Conservation (phyloP, 1,140 invertebrate species). For the Thaumatotibia leucotreta region DNA sequence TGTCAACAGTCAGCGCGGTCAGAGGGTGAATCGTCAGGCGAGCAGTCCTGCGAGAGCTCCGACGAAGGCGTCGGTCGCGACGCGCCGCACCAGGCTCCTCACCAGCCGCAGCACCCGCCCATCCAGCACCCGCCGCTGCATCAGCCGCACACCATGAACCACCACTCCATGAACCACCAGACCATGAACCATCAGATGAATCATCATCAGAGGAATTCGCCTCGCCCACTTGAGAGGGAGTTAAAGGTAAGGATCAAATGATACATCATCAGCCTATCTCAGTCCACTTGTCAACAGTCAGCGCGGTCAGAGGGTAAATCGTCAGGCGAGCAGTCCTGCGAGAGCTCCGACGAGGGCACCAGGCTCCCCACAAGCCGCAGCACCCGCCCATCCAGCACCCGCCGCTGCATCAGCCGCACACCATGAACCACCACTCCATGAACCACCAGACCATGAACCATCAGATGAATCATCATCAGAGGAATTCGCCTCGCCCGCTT, state of each 20-base stretch:
- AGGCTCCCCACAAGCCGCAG: conserved; percentile 24
- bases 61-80: conserved; percentile 62
- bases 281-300: conserved; percentile 49
- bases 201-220: conserved; percentile 57
- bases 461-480: conserved; percentile 42
- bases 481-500: conserved; percentile 52
- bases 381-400: conserved; percentile 31
- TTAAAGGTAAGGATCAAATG: conserved; percentile 35
- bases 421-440: conserved; percentile 49
- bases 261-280: too few species aligned
- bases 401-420: conserved; percentile 29
- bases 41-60: conserved; percentile 66
- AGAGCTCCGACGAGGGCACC: conserved; percentile 63
- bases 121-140: conserved; percentile 25
- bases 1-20: conserved; percentile 56
- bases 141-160: conserved; percentile 41
- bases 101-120: conserved; percentile 32
- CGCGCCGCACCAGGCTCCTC: conserved; percentile 30
- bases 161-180: conserved; percentile 46
- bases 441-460: conserved; percentile 40
- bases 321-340: conserved; percentile 62
- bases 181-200: conserved; percentile 38
- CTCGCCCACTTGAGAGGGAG: conserved; percentile 48
- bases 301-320: conserved; percentile 62
- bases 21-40: conserved; percentile 62